Evolutionary conservation across 92 coral and sea anemone species (phyloP), one percentile per base, ranked within the genome.

Genomic region (Heliopora coerulea): DNA sequence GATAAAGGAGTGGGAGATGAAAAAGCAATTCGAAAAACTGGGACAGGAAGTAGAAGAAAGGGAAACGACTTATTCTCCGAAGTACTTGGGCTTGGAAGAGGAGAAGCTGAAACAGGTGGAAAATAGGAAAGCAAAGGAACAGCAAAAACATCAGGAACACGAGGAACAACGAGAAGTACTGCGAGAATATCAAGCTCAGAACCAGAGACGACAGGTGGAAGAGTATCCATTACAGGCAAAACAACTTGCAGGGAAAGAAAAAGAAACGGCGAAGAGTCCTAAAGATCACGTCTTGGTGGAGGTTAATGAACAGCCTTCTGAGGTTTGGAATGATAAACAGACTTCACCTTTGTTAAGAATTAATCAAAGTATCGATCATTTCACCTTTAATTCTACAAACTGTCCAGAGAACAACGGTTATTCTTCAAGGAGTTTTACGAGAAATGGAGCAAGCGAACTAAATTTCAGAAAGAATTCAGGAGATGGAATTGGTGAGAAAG

Each of bases 1-100:
- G 41, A 89, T 85, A 18, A 72, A 59, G 2, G 83, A 85, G 29
- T 90, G 95, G 96, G 75, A 83, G 68, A 31, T 4, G 3, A 30
- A 14, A 26, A 25, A 25, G 25, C 34, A 66, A 23, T 1, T 0
- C 9, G 23, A 25, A 37, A 21, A 64, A 20, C 27, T 20, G 2
- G 73, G 29, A 66, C 1, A 18, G 28, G 21, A 28, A 5, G 56
- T 14, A 41, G 70, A 34, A 35, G 25, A 40, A n/a, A 48, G 54
- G 8, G 15, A 63, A 35, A 1, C 18, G 58, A 30, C 44, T 1
- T 18, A 15, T 13, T 27, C 32, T 17, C 17, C 9, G 25, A 48
- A 11, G 44, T 7, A 25, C 4, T 58, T 24, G 46, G 48, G 23
- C 42, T 28, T 3, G 31, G 29, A 56, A 13, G 12, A 56, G 23